Evolutionary conservation across 1,140 invertebrate genomes (phyloP).

Genomic region (Lerema accius): DNA sequence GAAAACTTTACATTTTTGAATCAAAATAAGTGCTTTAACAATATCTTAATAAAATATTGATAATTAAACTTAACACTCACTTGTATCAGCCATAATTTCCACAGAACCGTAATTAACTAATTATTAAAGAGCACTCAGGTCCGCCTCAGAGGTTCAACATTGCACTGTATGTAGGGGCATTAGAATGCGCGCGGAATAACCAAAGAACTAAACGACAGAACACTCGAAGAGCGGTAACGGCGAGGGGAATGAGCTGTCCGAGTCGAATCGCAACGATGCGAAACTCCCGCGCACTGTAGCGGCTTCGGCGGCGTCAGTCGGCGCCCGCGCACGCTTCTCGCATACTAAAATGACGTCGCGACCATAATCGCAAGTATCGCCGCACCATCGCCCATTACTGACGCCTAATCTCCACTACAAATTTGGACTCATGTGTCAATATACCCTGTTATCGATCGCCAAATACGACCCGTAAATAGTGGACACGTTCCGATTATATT

Average conservation of each 20-base stretch:
- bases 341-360: conserved; percentile 74
- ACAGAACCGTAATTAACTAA: conserved; percentile 39
- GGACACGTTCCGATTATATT: conserved; percentile 61
- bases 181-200: conserved; percentile 63
- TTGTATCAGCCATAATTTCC: conserved; percentile 50
- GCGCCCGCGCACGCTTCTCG: conserved; percentile 71
- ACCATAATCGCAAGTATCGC: conserved; percentile 72
- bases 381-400: conserved; percentile 62
- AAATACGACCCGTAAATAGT: conserved; percentile 65
- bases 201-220: conserved; percentile 41
- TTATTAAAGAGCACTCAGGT: conserved; percentile 30
- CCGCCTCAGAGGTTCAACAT: conserved; percentile 55
- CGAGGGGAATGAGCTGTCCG: conserved; percentile 42
- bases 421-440: conserved; percentile 65
- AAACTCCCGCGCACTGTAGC: conserved; percentile 48
- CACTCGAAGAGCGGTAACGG: conserved; percentile 43
- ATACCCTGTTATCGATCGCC: conserved; percentile 67
- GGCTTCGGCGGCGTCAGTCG: conserved; percentile 68
- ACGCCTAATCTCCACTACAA: conserved; percentile 68
- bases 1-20: too few relatives aligned
- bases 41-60: conserved; percentile 10
- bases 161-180: conserved; percentile 64
- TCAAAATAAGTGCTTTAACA: too few relatives aligned
- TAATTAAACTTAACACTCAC: conserved; percentile 50
- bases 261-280: conserved; percentile 48